Evolutionary conservation across 2,888 invertebrate genomes (phyloP).

Genomic region (Trissonchulus latispiculum): DNA sequence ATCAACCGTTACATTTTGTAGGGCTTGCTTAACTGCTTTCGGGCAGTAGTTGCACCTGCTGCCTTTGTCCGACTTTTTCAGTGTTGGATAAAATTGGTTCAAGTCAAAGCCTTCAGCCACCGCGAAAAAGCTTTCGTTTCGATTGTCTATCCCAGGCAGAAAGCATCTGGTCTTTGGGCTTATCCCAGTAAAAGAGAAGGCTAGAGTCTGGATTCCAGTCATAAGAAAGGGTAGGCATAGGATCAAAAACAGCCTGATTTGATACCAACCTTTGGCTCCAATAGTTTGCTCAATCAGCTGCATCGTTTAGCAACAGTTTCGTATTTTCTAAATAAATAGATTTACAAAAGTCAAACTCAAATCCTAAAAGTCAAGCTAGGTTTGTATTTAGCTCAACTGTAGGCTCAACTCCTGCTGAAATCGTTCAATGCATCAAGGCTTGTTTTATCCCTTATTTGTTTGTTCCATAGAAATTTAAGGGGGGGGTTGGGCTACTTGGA

Average conservation of each 20-base stretch:
- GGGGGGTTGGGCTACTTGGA: no score
- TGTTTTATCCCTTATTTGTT: no score
- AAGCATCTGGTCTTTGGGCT: slow-evolving; percentile 16
- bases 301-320: no score
- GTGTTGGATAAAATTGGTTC: background rate
- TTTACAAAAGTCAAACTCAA: no score
- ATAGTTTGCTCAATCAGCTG: slow-evolving; percentile 8
- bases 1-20: background rate
- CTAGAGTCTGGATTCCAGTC: slow-evolving; percentile 1
- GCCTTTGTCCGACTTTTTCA: background rate
- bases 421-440: no score
- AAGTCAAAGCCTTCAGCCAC: background rate
- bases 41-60: slow-evolving; percentile 1
- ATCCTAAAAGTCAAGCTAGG: no score
- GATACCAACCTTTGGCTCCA: slow-evolving; percentile 22
- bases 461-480: no score
- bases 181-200: slow-evolving; percentile 19
- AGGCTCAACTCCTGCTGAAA: no score
- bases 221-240: slow-evolving; percentile 16
- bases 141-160: slow-evolving; percentile 15
- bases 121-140: background rate
- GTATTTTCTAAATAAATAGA: no score
- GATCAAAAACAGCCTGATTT: slow-evolving; percentile 9
- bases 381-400: no score
- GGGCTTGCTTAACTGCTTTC: background rate